phyloP scores from a whole-genome alignment of 2,797 vertebrate genomes.

The Gila robusta region DNA sequence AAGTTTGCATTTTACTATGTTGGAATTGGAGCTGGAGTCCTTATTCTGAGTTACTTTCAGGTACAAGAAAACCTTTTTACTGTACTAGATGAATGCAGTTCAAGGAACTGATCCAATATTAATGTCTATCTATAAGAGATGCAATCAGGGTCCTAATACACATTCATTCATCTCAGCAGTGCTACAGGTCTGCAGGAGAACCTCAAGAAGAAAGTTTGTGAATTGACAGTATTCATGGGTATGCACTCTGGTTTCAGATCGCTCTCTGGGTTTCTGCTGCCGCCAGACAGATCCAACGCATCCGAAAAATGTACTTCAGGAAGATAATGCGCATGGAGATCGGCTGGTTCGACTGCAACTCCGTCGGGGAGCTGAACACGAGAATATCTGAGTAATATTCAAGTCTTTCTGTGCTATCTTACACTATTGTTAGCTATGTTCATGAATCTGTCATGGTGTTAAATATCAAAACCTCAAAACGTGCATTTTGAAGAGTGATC shows the following conservation, averaged over 20 bases:
- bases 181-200: not conserved
- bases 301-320: constrained; percentile 81
- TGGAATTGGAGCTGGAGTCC: constrained; percentile 77
- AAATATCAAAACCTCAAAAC: not conserved
- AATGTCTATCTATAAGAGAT: not conserved
- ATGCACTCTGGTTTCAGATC: constrained; percentile 70
- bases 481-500: not conserved
- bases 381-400: constrained; percentile 83
- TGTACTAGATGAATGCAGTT: not conserved
- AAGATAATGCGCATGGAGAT: constrained; percentile 88
- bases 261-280: constrained; percentile 80
- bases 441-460: not conserved
- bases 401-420: not conserved
- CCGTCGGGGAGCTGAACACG: constrained; percentile 85
- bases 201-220: not conserved
- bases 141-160: not conserved
- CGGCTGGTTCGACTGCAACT: constrained; percentile 86
- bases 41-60: constrained; percentile 82
- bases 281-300: constrained; percentile 79
- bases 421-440: not conserved
- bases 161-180: not conserved
- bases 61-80: constrained; percentile 63
- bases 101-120: not conserved
- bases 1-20: constrained; percentile 83
- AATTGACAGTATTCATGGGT: not conserved